Base-by-base conservation (phyloP, 2,888 invertebrate species). In the Agonum fuliginosum region DNA sequence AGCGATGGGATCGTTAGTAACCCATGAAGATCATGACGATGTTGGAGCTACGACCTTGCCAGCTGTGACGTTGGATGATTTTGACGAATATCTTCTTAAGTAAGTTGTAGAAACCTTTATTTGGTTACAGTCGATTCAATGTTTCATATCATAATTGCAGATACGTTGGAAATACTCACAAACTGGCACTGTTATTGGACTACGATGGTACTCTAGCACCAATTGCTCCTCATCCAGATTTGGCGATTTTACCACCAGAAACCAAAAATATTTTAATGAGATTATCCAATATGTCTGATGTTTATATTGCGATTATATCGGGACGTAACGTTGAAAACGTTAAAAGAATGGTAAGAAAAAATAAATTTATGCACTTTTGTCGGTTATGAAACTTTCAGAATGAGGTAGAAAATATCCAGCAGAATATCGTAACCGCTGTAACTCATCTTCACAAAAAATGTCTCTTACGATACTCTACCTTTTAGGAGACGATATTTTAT, bases 171-270 rank as follows among this genome's bases (percentile, higher is more conserved):
- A 93, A 93, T 82, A 93, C 94, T 5, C 94, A 95, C 84, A 96
- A 96, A 87, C 86, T 96, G 83, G 96, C 96, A 0, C 87, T 96
- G 0, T 87, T 96, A 0, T 87, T 96, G 82, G 96, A 96, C 86
- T 96, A 96, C 86, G 96, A 96, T 84, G 96, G 96, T 24, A 96
- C 96, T 0, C 87, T 96, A 81, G 95, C 96, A 0, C 96, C 96
- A 0, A 94, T 96, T 79, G 96, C 96, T 0, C 95, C 95, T 0
- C 96, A 96, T 87, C 96, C 96, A 0, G 95, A 96, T 87, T 88
- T 96, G 80, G 96, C 96, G n/a, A 93, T 93, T 0, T 89, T 96
- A 41, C 95, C 96, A 0, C 88, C 93, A 6, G 96, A 96, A 87
- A 95, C 96, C 4, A 95, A 94, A 84, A 92, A 95, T 85, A 93